Base-by-base conservation (phyloP, 2,797 vertebrate genomes). In the Tapera naevia region DNA sequence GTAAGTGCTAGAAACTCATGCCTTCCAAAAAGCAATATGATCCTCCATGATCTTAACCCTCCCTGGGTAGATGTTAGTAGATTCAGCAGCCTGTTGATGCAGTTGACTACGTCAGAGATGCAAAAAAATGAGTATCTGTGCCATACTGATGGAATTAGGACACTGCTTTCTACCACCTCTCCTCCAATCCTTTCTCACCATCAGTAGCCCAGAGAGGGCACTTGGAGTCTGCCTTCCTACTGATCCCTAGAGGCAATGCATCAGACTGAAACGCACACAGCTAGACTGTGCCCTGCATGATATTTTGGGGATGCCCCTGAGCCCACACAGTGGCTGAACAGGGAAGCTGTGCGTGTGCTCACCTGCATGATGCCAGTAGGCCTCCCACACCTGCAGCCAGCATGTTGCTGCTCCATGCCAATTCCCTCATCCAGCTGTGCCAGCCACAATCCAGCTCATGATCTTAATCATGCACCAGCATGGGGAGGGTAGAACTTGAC, bases 281-380 rank as follows among this genome's bases (percentile, higher is more conserved):
- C 37, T 54, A 69, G 33, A 46, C 18, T 33, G 58, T 17, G 30
- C 9, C 10, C 32, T 25, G 10, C 13, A 2, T 3, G 15, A 9
- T 48, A n/a, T 64, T 84, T 33, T 53, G 21, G 54, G 70, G 33
- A 65, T 4, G 11, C 4, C 22, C 17, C 30, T 27, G 11, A 30
- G 51, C 35, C 45, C 39, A 10, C 2, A 6, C 48, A 62, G 73
- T 5, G 6, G 12, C 57, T 70, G n/a, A 62, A 33, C 30, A 13
- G 35, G 12, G 53, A 46, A 0, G 1, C 9, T 25, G 13, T 4
- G 13, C 51, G 80, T 33, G 32, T 28, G 51, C 10, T 76, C 15
- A 30, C 14, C 11, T 0, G 0, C 2, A 3, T 0, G 0, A 27
- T 43, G 56, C 56, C 80, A 91, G 46, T 30, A 70, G 22, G 48